Evolutionary conservation across 2,888 invertebrate species (phyloP), one percentile per base, ranked within the genome.

Genomic region (Agrochola litura): DNA sequence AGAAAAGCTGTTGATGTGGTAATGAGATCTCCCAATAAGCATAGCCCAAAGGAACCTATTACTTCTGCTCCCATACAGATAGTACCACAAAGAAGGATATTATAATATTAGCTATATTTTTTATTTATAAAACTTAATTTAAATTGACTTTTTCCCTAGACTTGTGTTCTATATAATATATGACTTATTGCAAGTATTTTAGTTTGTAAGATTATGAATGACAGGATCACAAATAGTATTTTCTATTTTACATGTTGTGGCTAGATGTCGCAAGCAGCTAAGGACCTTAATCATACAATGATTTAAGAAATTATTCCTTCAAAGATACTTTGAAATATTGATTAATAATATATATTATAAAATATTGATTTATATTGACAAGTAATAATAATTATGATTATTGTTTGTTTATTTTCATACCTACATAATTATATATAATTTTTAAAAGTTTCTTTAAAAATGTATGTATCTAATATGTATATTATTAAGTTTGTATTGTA

Each of bases 1-100:
- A 93, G 94, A 75, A 95, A 94, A 79, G 97, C 96, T 67, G 96
- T 97, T 12, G 94, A 97, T 82, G 96, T 96, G 19, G 96, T 97
- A 46, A 96, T 96, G 95, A 94, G 93, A 69, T 97, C 97, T 66
- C 97, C 97, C 0, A 95, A 90, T 83, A 97, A 96, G 84, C 91
- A 94, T 14, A 96, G 96, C 76, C 96, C 96, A 87, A 96, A 96
- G 92, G 95, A 96, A 92, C 95, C 96, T 8, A 94, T 96, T 64
- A 92, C 91, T 9, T 88, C 93, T 10, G 92, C 95, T 1, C 95
- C 96, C 58, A 96, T 96, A 72, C 93, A 95, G 81, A 95, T 96
- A 84, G 83, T 91, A 43, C 96, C 95, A 37, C 93, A 95, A 81
- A 90, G 94, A 88, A 94, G 94, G 90, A 91, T 92, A 84, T 93